Conservation (phyloP, 2,113 vertebrate species). For the Macroglossus sobrinus region DNA sequence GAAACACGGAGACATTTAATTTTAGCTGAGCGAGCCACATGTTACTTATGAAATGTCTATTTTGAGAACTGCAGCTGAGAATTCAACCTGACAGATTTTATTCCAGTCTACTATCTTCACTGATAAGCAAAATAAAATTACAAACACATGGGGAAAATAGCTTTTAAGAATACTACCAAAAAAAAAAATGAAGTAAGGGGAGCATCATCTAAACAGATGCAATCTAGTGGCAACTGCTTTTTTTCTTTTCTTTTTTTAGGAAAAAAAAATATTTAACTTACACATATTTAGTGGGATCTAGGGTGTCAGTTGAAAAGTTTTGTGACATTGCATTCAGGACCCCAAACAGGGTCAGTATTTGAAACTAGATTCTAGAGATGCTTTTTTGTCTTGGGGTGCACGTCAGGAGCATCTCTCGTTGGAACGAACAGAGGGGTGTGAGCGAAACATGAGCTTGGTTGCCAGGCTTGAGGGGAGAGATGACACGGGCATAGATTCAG, state of each 20-base stretch:
- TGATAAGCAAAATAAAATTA: constrained; percentile 70
- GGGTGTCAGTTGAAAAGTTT: not conserved
- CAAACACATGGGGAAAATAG: constrained; percentile 38
- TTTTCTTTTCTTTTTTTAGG: not conserved
- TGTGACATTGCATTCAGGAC: not conserved
- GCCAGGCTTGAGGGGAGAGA: not conserved
- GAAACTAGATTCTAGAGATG: not conserved
- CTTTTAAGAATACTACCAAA: not conserved
- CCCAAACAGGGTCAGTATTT: not conserved
- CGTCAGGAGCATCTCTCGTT: not conserved
- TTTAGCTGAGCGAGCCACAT: constrained; percentile 59
- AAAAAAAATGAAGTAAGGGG: not conserved
- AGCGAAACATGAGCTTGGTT: not conserved
- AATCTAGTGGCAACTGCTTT: not conserved
- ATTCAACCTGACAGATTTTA: constrained; percentile 64
- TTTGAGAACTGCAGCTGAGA: constrained; percentile 60
- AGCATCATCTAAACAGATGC: not conserved
- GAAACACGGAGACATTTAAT: constrained; percentile 65
- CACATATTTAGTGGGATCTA: not conserved
- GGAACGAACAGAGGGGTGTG: not conserved
- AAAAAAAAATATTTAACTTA: not conserved
- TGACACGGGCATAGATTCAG: fast-evolving
- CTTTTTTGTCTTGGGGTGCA: not conserved
- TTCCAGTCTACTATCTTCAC: constrained; percentile 61
- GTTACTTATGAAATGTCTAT: constrained; percentile 64